Evolutionary conservation across 1,140 invertebrate species (phyloP), one percentile per base, ranked within the genome.

Genomic region (Camponotus floridanus): DNA sequence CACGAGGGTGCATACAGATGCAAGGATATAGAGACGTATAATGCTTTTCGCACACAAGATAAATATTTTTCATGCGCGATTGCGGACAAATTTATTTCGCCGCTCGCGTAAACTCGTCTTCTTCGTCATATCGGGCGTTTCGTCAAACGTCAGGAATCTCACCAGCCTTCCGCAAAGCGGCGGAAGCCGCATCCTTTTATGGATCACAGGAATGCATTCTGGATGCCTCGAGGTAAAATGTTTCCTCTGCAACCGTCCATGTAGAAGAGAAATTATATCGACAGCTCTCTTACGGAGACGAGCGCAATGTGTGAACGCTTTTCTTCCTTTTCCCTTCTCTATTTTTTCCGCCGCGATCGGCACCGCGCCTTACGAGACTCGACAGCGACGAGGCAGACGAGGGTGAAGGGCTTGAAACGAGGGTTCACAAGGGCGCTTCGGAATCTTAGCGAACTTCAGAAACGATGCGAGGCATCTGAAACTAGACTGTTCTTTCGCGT

Each of bases 261-360:
- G 71, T 59, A 42, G 59, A 81, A 86, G 62, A 64, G 70, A 68
- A 86, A 86, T 81, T 88, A 81, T 76, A 88, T 81, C 70, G 87
- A 88, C 87, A 88, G 87, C 68, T 86, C 68, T 86, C 55, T 80
- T 79, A 80, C 74, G 59, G 6, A 55, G 68, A 79, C 73, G 76
- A 59, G 61, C 84, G 80, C 13, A 51, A 51, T 18, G 48, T 18
- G 59, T 57, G 57, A 67, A 51, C 76, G 76, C 61, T 85, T 86
- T 86, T 48, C 59, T 31, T 59, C 42, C 13, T 39, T 79, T 76
- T 48, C 21, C 8, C 31, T 65, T 48, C 39, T 45, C 39, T 18
- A 13, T 59, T 87, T 78, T 68, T 70, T 86, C 68, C 57, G 36
- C 51, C 36, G 33, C 59, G 61, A 80, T 86, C 68, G 86, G 62